A percentile compares a stretch with the other conserved stretches of the same genome.
Evolutionary conservation across 53 echinoderm and acorn worm species (phyloP).

Genomic region (Astropecten irregularis): DNA sequence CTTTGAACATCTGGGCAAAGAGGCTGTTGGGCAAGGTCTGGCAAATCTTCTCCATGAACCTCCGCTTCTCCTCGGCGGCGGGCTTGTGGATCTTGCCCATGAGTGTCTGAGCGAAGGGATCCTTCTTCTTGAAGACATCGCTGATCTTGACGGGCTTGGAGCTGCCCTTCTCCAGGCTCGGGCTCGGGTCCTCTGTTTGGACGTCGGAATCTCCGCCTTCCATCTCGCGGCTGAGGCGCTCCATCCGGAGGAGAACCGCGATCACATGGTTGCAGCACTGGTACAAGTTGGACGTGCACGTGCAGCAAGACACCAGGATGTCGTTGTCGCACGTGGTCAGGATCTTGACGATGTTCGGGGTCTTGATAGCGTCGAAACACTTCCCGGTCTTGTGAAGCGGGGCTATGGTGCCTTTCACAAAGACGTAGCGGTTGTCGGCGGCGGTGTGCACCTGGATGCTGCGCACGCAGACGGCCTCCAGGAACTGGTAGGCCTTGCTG

Average conservation of each 20-base stretch:
- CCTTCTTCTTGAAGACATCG: constrained; percentile 38
- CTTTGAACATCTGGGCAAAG: constrained; percentile 42
- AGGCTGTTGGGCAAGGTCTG: constrained; percentile 23
- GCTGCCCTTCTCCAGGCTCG: neutral
- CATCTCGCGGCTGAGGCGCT: constrained; percentile 26
- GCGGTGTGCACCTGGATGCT: constrained; percentile 26
- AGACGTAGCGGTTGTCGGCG: neutral
- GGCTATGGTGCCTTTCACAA: constrained; percentile 24
- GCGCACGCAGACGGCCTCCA: constrained; percentile 33
- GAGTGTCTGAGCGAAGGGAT: neutral
- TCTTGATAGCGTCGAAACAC: neutral
- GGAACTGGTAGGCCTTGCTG: constrained; percentile 30
- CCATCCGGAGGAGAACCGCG: constrained; percentile 19
- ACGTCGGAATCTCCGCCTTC: neutral
- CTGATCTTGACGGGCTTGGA: constrained; percentile 34
- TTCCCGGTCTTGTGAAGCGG: constrained; percentile 14
- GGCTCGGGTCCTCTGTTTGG: neutral
- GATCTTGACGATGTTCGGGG: constrained; percentile 5
- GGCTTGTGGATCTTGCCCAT: constrained; percentile 22
- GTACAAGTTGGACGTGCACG: constrained; percentile 20
- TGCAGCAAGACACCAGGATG: constrained; percentile 41
- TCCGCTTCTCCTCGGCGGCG: constrained; percentile 17
- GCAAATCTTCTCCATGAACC: constrained; percentile 42
- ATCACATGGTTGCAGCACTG: constrained; percentile 54
- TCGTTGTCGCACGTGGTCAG: constrained; percentile 15